These are phyloP conservation scores for Rhagologus leucostigma DNA, from an alignment of 2,113 vertebrate species.

Conservation along the genomic window DNA sequence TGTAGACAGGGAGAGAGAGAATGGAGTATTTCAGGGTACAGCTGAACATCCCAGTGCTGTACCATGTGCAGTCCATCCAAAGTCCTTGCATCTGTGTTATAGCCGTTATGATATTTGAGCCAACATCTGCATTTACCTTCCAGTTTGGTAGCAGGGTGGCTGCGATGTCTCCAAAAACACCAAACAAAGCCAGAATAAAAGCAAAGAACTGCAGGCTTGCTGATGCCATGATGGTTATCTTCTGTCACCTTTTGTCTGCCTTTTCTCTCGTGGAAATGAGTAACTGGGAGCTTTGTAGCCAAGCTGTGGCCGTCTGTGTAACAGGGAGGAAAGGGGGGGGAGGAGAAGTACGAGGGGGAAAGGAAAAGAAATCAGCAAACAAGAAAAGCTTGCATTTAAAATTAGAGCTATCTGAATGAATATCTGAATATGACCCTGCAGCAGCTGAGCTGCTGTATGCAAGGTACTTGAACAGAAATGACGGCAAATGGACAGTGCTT, in stretches of 20 bases:
- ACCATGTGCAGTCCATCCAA: slow-evolving; percentile 99
- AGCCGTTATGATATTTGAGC: slow-evolving; percentile 89
- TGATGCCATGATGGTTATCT: slow-evolving; percentile 80
- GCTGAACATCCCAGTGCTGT: slow-evolving; percentile 97
- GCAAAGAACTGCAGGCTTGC: slow-evolving; percentile 89
- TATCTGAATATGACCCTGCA: slow-evolving; percentile 6
- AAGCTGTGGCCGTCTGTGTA: slow-evolving; percentile 66
- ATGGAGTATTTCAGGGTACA: slow-evolving; percentile 88
- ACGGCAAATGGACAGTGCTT: slow-evolving; percentile 29
- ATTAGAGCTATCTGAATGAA: slow-evolving; percentile 30
- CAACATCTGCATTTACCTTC: slow-evolving; percentile 87
- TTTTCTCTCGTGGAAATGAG: slow-evolving; percentile 43
- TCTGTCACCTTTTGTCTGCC: slow-evolving; percentile 42
- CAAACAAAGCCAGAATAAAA: slow-evolving; percentile 85
- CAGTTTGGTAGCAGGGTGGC: slow-evolving; percentile 93
- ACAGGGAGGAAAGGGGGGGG: neutral
- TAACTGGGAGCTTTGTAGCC: slow-evolving; percentile 50
- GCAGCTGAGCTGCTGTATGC: slow-evolving; percentile 9
- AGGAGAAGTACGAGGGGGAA: neutral
- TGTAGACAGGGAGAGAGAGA: slow-evolving; percentile 85
- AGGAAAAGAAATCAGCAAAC: slow-evolving; percentile 36
- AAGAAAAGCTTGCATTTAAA: slow-evolving; percentile 2
- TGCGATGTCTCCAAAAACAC: slow-evolving; percentile 82
- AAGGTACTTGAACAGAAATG: slow-evolving; percentile 20
- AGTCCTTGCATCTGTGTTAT: slow-evolving; percentile 91